Evolutionary conservation across 2,888 invertebrate species (phyloP), one percentile per base, ranked within the genome.

Genomic region (Catocala fraxini): DNA sequence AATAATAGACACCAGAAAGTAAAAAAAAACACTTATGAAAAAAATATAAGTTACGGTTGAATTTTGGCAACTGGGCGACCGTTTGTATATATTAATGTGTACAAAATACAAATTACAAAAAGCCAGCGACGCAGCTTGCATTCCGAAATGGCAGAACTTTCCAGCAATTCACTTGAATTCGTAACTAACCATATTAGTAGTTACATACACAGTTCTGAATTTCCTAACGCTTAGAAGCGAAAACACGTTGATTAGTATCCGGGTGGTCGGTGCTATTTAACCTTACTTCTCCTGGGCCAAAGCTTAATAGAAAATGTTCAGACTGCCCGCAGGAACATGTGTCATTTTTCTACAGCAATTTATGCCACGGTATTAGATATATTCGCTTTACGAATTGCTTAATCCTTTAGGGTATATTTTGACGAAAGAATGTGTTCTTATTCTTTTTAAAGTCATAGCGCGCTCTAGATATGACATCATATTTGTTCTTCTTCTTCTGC

Each of bases 201-300:
- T 39, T 39, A 39, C 25, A 25, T 25, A 25, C 25, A 25, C 35
- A 39, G 35, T 39, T 9, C 49, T 2, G n/a, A 42, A 10, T 42
- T 42, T 4, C n/a, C 10, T 10, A 15, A 41, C 12, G 25, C 9
- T 47, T 47, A 47, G 7, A 11, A 11, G 13, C 10, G 45, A 13
- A 45, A 45, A 45, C 13, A 45, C 6, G 12, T 45, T 15, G 25
- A 47, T 47, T 47, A 47, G 47, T 47, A 47, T 47, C 33, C 47
- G 6, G 25, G 11, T 5, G 47, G 47, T 11, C 9, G 10, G 9
- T 10, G 9, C 10, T 9, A 25, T 45, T 11, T 13, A 25, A 47
- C 13, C 10, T 47, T 10, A 25, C 3, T 1, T 47, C 25, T 47
- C 47, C 47, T 47, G 47, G 47, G 10, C 7, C 25, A 6, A 47